Base-by-base conservation (phyloP, 2,113 vertebrate species). In the Gobio gobio region DNA sequence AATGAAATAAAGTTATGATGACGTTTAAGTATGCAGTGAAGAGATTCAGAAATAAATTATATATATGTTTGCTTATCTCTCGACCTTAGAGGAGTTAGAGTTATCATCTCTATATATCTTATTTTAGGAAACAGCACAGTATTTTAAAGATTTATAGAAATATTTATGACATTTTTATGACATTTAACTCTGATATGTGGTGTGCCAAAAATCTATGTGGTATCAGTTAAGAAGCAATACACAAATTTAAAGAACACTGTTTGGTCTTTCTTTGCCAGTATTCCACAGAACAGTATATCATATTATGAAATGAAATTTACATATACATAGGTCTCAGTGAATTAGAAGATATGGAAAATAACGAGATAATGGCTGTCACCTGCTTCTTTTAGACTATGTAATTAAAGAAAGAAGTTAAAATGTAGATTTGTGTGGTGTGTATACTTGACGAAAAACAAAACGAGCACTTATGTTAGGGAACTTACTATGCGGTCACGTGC, bases 141-240 rank as follows among this genome's bases (percentile, higher is more conserved):
- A 92, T 92, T 92, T 91, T 92, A 89, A 92, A 90, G 88, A 91
- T 92, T 88, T 92, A 89, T 90, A 90, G 89, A 90, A 86, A 88
- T 90, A 88, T 89, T 90, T 87, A 85, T 90, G 75, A 86, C 89
- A 91, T 90, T 86, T 90, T 85, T 89, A 89, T 85, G 82, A 89
- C 86, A 89, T 87, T 89, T 89, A 89, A 87, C 84, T 86, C 77
- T 91, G 77, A 90, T 87, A 84, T 90, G 87, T 89, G 87, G 85
- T 91, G 86, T 91, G 88, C 86, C 85, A 90, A 89, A 89, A 90
- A 87, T 72, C 61, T 70, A 86, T 86, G 84, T 89, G 83, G 87
- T 84, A 90, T 86, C 86, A 75, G 86, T 88, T 90, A 90, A 89
- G 85, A 89, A 91, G 87, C 87, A 91, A 91, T 91, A 91, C 89